A percentile compares a stretch with the other conserved stretches of the same genome.
Evolutionary conservation across 2,888 invertebrate genomes (phyloP).

Genomic region (Ypsolopha scabrella): DNA sequence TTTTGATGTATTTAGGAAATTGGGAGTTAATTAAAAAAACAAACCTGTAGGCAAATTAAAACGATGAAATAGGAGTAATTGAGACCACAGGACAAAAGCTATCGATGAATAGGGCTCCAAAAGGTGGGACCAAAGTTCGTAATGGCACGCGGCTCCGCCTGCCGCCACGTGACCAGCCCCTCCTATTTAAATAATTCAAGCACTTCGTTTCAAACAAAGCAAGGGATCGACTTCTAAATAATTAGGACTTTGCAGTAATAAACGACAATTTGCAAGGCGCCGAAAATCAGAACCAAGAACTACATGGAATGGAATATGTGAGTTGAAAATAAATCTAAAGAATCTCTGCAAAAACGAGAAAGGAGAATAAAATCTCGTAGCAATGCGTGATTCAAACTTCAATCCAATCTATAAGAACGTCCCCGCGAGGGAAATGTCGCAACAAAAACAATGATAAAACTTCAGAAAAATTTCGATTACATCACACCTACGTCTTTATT

Average conservation of each 20-base stretch:
- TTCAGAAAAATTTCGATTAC: conserved; percentile 43
- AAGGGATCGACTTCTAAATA: conserved; percentile 37
- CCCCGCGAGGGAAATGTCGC: conserved; percentile 54
- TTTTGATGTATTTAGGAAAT: background rate
- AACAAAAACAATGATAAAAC: conserved; percentile 60
- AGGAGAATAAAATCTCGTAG: conserved; percentile 8
- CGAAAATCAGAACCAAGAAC: conserved; percentile 10
- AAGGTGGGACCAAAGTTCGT: conserved; percentile 10
- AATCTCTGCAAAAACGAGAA: conserved; percentile 17
- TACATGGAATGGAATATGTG: background rate
- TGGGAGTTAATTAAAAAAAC: background rate
- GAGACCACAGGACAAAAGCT: background rate
- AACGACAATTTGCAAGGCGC: too few species aligned
- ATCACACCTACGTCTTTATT: conserved; percentile 14
- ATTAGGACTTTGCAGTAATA: conserved; percentile 42
- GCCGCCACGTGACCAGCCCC: conserved; percentile 41
- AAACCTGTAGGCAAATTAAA: background rate
- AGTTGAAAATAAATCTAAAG: conserved; percentile 9
- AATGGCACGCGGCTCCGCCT: conserved; percentile 23
- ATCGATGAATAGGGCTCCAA: background rate
- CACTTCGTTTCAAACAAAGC: conserved; percentile 27
- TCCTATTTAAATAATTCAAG: conserved; percentile 42
- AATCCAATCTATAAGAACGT: conserved; percentile 63
- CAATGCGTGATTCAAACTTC: conserved; percentile 51
- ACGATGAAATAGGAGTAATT: background rate